phyloP scores from a whole-genome alignment of 2,797 vertebrate genomes.

The Malurus leucopterus region DNA sequence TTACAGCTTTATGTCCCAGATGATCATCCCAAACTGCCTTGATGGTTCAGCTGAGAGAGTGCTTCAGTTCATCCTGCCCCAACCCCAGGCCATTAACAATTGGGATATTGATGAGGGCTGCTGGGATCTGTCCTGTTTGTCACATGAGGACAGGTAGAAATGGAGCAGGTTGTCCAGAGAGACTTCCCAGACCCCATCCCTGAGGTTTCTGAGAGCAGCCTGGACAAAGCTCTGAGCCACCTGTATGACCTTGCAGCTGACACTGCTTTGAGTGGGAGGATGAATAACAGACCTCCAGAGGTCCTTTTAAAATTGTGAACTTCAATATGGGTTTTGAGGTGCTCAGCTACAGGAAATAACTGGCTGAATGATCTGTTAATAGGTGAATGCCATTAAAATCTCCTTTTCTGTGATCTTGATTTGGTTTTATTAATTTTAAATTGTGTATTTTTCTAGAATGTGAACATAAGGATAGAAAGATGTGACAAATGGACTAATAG shows the following conservation, averaged over 20 bases:
- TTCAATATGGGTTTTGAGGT: background rate
- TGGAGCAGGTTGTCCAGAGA: background rate
- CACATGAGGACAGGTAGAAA: background rate
- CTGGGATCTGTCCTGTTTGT: background rate
- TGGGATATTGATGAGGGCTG: background rate
- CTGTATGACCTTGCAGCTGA: background rate
- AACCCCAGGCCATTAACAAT: background rate
- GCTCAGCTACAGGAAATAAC: background rate
- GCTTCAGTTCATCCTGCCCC: background rate
- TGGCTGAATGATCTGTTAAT: background rate
- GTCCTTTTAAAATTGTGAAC: background rate
- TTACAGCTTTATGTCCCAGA: background rate
- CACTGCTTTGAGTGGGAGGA: background rate
- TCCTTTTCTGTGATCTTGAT: background rate
- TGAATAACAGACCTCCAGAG: background rate
- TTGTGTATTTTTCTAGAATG: background rate
- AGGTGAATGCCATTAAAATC: background rate
- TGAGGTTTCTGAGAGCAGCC: background rate
- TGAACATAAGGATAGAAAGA: background rate
- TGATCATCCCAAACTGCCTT: rapidly evolving
- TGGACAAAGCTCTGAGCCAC: background rate
- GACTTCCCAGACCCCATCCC: background rate
- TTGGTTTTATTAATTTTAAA: background rate
- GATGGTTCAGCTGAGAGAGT: background rate
- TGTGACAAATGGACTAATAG: background rate